phyloP scores from a whole-genome alignment of 1,140 invertebrate genomes.

The Lethrus apterus region DNA sequence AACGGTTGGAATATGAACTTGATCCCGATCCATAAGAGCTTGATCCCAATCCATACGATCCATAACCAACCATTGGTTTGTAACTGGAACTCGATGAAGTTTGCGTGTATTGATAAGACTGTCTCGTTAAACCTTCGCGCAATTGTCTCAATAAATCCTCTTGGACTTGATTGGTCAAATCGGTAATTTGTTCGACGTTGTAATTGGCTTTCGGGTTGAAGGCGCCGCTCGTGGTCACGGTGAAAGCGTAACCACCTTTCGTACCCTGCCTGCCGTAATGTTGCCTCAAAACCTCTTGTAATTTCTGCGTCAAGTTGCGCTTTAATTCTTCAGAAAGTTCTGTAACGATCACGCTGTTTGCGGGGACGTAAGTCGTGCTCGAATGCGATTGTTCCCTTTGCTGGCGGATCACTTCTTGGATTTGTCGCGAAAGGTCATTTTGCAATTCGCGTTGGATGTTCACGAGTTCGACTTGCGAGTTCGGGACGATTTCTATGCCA shows the following conservation, averaged over 20 bases:
- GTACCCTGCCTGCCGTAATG: neutral
- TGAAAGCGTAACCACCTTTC: conserved; percentile 3
- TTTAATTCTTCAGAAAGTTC: conserved; percentile 29
- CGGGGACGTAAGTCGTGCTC: neutral
- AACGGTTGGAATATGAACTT: neutral
- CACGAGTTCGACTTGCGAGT: conserved; percentile 3
- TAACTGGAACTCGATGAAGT: conserved; percentile 16
- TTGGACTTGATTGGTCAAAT: conserved; percentile 25
- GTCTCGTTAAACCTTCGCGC: conserved; percentile 28
- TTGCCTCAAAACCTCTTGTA: neutral
- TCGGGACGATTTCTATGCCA: neutral
- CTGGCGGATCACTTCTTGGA: conserved; percentile 25
- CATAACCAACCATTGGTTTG: conserved; percentile 20
- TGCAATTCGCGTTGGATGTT: conserved; percentile 26
- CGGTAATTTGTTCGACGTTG: conserved; percentile 24
- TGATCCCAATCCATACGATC: neutral
- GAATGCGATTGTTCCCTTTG: neutral
- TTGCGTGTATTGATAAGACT: conserved; percentile 8
- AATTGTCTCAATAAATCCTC: conserved; percentile 28
- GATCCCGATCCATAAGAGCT: conserved; percentile 1
- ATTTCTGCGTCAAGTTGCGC: conserved; percentile 27
- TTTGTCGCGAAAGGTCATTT: conserved; percentile 27
- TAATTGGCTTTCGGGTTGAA: conserved; percentile 17
- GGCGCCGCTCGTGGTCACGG: neutral
- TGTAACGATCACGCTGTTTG: conserved; percentile 10